These are phyloP conservation scores for Myiopsitta monachus DNA, from an alignment of 2,113 vertebrate species.

Conservation along the genomic window DNA sequence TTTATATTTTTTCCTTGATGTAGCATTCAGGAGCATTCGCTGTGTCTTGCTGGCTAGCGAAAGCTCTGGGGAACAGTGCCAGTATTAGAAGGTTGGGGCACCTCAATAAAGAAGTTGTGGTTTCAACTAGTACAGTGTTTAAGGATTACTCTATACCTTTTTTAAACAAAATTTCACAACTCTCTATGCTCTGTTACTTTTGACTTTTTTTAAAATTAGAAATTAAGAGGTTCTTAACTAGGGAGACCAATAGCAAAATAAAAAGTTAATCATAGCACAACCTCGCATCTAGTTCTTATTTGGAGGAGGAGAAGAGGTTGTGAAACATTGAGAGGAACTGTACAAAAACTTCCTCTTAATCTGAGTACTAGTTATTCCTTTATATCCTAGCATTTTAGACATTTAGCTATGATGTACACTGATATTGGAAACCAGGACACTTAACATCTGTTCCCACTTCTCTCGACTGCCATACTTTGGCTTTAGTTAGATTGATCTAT, in stretches of 20 bases:
- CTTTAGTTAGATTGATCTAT: neutral
- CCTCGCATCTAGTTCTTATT: neutral
- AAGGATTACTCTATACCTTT: neutral
- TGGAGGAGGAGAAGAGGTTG: neutral
- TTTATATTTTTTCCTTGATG: neutral
- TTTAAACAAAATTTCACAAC: neutral
- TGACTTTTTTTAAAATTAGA: neutral
- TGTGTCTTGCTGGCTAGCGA: neutral
- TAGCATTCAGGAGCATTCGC: neutral
- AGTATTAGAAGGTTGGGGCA: neutral
- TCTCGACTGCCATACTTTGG: neutral
- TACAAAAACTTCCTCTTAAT: neutral
- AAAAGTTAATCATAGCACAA: neutral
- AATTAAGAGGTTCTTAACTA: neutral
- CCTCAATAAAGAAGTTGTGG: neutral
- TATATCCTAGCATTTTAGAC: neutral
- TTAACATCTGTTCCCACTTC: neutral
- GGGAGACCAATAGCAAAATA: neutral
- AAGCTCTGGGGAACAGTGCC: neutral
- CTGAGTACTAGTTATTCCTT: neutral
- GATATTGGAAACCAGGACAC: neutral
- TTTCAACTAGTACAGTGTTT: neutral
- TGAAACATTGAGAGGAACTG: neutral
- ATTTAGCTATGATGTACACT: fast-evolving
- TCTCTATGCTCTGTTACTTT: neutral